Evolutionary conservation across 2,888 invertebrate species (phyloP), one percentile per base, ranked within the genome.

Genomic region (Strigamia crassipes): DNA sequence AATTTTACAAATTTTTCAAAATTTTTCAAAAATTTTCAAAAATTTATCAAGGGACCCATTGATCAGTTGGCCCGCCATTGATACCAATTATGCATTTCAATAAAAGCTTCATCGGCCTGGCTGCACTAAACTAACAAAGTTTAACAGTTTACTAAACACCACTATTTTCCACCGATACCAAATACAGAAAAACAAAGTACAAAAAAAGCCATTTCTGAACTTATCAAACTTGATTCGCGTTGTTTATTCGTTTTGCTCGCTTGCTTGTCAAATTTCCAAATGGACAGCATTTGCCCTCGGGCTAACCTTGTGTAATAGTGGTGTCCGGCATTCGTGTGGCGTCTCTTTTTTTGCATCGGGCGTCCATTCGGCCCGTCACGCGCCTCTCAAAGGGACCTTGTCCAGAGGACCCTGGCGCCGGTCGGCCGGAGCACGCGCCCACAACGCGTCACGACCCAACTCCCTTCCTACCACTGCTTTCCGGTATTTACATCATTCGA

Each of bases 401-500:
- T 61, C 61, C 61, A 61, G 23, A 61, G 61, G 61, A 61, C 61
- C 23, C 21, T 61, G 61, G 61, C 61, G 61, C 61, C 61, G 61
- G 18, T 61, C 21, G 61, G 61, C 9, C 61, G 61, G 61, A 61
- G 61, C 21, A 61, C 61, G 61, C 61, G 61, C 61, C 61, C 61
- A 61, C 61, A 61, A 61, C 61, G 61, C 61, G 61, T 61, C 61
- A 61, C 61, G 61, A 61, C 21, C 21, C 61, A 61, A 18, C 61
- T 61, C 61, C 61, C 61, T 61, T 12, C 61, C 23, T 61, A 23
- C 61, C 61, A 13, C 18, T 85, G 38, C 83, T 83, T 46, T 84
- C 83, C 34, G 77, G 73, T 27, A 84, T 84, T 84, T 84, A 79
- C 82, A 83, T 81, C 15, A 15, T 78, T 78, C 3, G 1, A 27